Percentiles rank a stretch among this genome's conserved stretches.
Conservation (phyloP, 1,140 invertebrate genomes). For the Brevipalpus yothersi region DNA sequence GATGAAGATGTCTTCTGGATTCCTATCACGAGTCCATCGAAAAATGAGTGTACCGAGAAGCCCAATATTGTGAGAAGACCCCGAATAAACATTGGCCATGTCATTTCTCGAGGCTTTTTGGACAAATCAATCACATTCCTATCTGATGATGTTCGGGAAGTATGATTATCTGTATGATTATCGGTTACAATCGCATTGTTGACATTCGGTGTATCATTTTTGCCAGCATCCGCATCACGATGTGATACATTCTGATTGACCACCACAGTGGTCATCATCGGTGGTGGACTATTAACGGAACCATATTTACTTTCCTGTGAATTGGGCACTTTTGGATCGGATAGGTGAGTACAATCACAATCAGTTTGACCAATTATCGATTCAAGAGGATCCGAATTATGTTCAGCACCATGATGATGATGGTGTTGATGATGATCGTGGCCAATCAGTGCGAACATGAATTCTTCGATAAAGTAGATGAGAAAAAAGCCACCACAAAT, state of each 20-base stretch:
- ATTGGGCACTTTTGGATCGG: too few relatives aligned
- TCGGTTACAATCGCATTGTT: not conserved
- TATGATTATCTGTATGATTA: not conserved
- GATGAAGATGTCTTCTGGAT: conserved; percentile 32
- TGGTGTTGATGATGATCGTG: not conserved
- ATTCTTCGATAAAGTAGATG: conserved; percentile 58
- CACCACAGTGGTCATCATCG: too few relatives aligned
- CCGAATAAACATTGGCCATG: not conserved
- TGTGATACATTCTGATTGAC: too few relatives aligned
- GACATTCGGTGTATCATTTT: too few relatives aligned
- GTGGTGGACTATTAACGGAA: not conserved
- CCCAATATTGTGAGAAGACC: conserved; percentile 23
- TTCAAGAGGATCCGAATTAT: not conserved
- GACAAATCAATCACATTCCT: too few relatives aligned
- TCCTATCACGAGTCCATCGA: conserved; percentile 64
- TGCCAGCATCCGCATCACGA: too few relatives aligned
- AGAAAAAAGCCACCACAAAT: conserved; percentile 56
- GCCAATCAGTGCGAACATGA: conserved; percentile 4
- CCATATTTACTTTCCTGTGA: not conserved
- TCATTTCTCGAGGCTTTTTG: not conserved
- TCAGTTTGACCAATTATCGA: not conserved
- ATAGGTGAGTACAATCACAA: not conserved
- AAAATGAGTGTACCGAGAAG: conserved; percentile 64
- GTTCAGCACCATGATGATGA: not conserved
- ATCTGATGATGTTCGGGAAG: not conserved